A percentile compares a stretch with the other conserved stretches of the same genome.
These are phyloP conservation scores for Torymus texanus DNA, from an alignment of 2,888 invertebrate genomes.

Conservation along the genomic window DNA sequence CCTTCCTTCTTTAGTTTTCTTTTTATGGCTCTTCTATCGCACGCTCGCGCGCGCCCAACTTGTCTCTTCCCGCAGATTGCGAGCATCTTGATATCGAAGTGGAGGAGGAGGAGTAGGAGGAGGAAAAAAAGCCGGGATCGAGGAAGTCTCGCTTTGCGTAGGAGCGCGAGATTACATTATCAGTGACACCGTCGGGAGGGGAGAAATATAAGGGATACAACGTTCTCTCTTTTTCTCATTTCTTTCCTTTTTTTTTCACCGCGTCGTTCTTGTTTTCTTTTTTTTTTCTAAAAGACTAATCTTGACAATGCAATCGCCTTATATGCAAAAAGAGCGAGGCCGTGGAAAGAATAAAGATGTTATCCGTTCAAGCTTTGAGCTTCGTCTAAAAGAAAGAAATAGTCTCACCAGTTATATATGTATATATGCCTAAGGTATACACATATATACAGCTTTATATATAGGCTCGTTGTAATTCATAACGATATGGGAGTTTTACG, in stretches of 20 bases:
- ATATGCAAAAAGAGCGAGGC: constrained; percentile 43
- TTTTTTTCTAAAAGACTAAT: constrained; percentile 52
- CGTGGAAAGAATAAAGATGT: constrained; percentile 45
- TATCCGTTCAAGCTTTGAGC: constrained; percentile 6
- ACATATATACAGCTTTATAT: no score
- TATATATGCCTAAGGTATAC: no score
- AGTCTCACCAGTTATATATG: not conserved
- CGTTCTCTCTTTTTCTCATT: constrained; percentile 17
- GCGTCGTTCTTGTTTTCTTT: constrained; percentile 24
- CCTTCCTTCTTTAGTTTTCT: constrained; percentile 48
- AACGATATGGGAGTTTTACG: no score
- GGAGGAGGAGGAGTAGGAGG: constrained; percentile 7
- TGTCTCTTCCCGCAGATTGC: constrained; percentile 54
- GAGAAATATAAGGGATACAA: constrained; percentile 50
- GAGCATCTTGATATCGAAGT: constrained; percentile 52
- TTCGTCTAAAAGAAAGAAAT: constrained; percentile 26
- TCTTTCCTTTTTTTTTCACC: constrained; percentile 21
- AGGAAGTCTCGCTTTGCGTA: constrained; percentile 19
- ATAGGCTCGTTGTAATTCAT: no score
- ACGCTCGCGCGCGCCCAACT: constrained; percentile 32
- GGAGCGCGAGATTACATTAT: constrained; percentile 49
- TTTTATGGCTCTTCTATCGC: constrained; percentile 53
- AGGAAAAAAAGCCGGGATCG: not conserved
- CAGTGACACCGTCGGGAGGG: constrained; percentile 22
- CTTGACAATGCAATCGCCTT: constrained; percentile 49